Conservation (phyloP, 2,888 invertebrate species). For the Zonitis immaculata region DNA sequence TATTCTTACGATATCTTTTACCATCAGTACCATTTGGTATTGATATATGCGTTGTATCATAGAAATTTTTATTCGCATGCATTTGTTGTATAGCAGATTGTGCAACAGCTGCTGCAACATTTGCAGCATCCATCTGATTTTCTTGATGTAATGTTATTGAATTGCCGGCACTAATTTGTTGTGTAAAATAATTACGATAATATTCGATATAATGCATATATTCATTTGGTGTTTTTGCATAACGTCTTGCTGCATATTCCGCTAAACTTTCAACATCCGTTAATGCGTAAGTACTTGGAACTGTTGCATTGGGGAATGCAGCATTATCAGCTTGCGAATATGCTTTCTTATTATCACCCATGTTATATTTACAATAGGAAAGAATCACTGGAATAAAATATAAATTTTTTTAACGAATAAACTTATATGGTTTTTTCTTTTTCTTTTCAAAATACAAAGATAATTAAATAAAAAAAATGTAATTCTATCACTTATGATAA, state of each 20-base stretch:
- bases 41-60: constrained; percentile 49
- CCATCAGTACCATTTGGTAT: constrained; percentile 61
- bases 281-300: constrained; percentile 53
- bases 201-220: constrained; percentile 67
- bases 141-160: constrained; percentile 50
- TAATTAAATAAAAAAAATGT: too few species aligned
- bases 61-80: constrained; percentile 49
- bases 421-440: too few species aligned
- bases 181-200: constrained; percentile 68
- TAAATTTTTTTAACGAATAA: too few species aligned
- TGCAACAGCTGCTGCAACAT: constrained; percentile 85
- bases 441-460: too few species aligned
- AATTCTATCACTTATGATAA: too few species aligned
- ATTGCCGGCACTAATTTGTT: constrained; percentile 57
- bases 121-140: constrained; percentile 68
- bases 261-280: constrained; percentile 69
- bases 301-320: constrained; percentile 45
- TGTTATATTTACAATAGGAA: constrained; percentile 56
- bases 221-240: constrained; percentile 67
- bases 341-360: constrained; percentile 48
- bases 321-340: constrained; percentile 47
- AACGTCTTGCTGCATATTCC: constrained; percentile 70
- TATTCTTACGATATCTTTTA: constrained; percentile 58
- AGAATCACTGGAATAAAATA: constrained; percentile 47
- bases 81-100: constrained; percentile 76